Conservation (phyloP, 1,140 invertebrate genomes). For the Wiebesia pumilae region DNA sequence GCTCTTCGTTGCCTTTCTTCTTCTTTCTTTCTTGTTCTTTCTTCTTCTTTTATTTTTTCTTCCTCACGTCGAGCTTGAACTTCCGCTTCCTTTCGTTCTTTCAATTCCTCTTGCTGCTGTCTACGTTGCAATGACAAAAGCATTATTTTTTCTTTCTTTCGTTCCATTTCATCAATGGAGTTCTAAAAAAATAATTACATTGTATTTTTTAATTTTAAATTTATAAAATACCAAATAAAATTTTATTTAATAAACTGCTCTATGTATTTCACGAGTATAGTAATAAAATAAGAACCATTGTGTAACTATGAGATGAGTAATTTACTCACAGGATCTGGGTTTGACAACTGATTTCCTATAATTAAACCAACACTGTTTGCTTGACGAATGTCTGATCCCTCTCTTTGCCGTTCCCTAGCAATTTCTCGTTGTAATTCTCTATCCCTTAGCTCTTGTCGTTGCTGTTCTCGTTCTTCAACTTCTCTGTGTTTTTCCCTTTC, state of each 20-base stretch:
- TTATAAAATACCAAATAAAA: slow-evolving; percentile 38
- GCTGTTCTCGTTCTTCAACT: slow-evolving; percentile 67
- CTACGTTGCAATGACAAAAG: slow-evolving; percentile 88
- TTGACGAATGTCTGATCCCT: slow-evolving; percentile 58
- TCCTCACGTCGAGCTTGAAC: slow-evolving; percentile 84
- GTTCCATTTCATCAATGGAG: slow-evolving; percentile 90
- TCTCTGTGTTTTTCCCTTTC: slow-evolving; percentile 72
- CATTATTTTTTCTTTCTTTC: slow-evolving; percentile 92
- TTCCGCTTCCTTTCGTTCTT: slow-evolving; percentile 89
- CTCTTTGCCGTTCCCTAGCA: slow-evolving; percentile 70
- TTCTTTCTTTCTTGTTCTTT: slow-evolving; percentile 89
- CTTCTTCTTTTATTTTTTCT: slow-evolving; percentile 90
- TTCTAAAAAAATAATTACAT: slow-evolving; percentile 75
- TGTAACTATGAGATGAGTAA: background rate
- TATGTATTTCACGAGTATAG: too few species aligned
- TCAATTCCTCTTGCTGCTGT: slow-evolving; percentile 91
- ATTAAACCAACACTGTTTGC: slow-evolving; percentile 79
- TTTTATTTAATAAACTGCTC: background rate
- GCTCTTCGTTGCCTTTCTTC: slow-evolving; percentile 91
- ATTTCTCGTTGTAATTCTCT: slow-evolving; percentile 67
- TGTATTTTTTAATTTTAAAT: slow-evolving; percentile 2
- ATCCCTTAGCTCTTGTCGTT: slow-evolving; percentile 66
- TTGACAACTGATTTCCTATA: slow-evolving; percentile 80
- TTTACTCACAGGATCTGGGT: slow-evolving; percentile 81
- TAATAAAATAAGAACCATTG: too few species aligned